Percentiles rank a stretch among this genome's conserved stretches.
phyloP scores from a whole-genome alignment of 2,113 vertebrate species.

The Atrichornis clamosus region DNA sequence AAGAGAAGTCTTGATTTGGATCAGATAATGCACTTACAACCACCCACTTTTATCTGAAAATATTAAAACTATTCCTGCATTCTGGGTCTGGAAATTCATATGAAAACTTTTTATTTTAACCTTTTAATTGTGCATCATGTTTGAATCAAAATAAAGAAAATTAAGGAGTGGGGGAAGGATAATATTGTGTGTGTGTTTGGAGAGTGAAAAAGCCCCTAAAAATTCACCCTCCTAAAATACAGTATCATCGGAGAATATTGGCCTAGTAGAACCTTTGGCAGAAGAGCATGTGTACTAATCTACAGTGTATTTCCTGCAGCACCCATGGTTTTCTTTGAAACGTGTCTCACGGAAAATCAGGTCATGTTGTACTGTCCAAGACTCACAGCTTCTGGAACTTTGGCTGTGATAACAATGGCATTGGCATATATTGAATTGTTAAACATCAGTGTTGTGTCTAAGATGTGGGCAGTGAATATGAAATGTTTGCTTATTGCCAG shows the following conservation, averaged over 20 bases:
- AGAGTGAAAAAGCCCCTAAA: not conserved
- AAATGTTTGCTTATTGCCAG: not conserved
- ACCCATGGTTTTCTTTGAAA: not conserved
- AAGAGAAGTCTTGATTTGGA: not conserved
- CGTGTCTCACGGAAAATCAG: not conserved
- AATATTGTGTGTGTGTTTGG: not conserved
- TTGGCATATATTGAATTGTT: not conserved
- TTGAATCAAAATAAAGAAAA: not conserved
- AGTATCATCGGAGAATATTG: not conserved
- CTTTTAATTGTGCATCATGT: not conserved
- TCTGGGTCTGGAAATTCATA: not conserved
- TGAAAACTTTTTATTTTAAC: not conserved
- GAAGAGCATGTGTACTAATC: not conserved
- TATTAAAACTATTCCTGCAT: not conserved
- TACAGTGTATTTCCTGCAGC: not conserved
- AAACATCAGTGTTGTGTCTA: not conserved
- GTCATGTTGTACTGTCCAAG: not conserved
- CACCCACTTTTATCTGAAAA: not conserved
- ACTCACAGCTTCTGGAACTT: not conserved
- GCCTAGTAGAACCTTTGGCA: not conserved
- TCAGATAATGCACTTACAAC: not conserved
- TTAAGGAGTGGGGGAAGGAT: not conserved
- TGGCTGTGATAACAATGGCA: not conserved
- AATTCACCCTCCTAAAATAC: not conserved
- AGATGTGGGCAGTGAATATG: not conserved